These are phyloP conservation scores for Drosophila prosaltans DNA, from an alignment of 1,140 invertebrate species.

Conservation along the genomic window DNA sequence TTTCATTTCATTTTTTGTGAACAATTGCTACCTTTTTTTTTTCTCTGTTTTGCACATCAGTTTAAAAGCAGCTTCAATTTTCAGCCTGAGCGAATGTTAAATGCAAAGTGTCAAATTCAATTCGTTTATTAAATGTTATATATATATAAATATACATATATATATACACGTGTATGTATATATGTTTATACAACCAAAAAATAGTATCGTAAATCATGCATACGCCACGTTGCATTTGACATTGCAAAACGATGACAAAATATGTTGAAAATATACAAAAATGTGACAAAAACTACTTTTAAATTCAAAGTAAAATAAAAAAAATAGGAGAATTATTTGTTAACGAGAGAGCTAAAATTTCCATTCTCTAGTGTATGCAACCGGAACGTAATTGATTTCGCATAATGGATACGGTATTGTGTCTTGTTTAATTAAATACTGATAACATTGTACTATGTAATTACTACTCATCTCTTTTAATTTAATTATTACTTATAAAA, in stretches of 20 bases:
- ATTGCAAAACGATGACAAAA: constrained; percentile 39
- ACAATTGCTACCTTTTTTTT: neutral
- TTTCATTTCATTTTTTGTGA: constrained; percentile 43
- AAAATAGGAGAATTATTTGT: too few species aligned
- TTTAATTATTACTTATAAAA: too few species aligned
- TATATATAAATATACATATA: constrained; percentile 14
- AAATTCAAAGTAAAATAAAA: too few species aligned
- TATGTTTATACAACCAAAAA: constrained; percentile 40
- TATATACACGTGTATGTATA: neutral
- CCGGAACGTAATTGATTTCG: too few species aligned
- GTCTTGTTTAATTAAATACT: too few species aligned
- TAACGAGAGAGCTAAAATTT: too few species aligned
- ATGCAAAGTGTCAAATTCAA: constrained; percentile 53
- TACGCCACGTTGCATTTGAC: constrained; percentile 46
- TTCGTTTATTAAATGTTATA: constrained; percentile 27
- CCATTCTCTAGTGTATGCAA: too few species aligned
- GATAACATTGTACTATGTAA: too few species aligned
- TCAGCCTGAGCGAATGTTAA: constrained; percentile 33
- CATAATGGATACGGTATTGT: too few species aligned
- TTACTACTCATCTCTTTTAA: too few species aligned
- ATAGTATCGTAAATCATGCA: constrained; percentile 48
- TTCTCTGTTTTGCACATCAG: constrained; percentile 37
- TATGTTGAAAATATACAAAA: constrained; percentile 24
- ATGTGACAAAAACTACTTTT: too few species aligned
- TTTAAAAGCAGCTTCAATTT: constrained; percentile 34